Evolutionary conservation across 2,888 invertebrate species (phyloP), one percentile per base, ranked within the genome.

Genomic region (Zhengitettix transpicula): DNA sequence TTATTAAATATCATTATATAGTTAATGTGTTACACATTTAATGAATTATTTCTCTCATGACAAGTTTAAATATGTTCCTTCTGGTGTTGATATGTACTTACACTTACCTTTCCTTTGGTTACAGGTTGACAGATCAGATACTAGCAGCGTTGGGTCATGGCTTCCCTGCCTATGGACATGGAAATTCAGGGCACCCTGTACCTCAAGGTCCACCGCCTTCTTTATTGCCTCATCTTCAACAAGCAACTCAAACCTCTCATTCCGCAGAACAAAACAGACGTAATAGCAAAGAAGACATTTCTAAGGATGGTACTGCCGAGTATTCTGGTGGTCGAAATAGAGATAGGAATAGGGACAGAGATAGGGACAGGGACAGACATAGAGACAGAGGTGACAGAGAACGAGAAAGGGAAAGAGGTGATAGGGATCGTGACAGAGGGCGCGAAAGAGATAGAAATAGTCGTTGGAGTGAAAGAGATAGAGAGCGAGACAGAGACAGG

Each of bases 121-220:
- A 14, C n/a, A 70, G 72, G 63, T 66, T 74, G 28, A 75, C 74
- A 60, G 77, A 78, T 58, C 76, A 78, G 63, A 70, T 82, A 69
- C 72, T 83, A 12, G 81, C 79, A 65, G 78, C 78, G 0, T 72
- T 81, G 7, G 71, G 77, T 11, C 78, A 78, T 41, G 55, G 60
- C 57, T 77, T 77, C 5, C 57, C 52, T 40, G 44, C 61, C 42
- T 61, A 52, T 52, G 52, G 51, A 14, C 60, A 60, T 8, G 53
- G 55, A 9, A 17, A 28, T 28, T 28, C 28, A 28, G 28, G 28
- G 28, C 28, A 28, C 28, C 28, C 28, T 28, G 28, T 28, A 28
- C 28, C 16, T 53, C 53, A 17, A 1, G 28, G 53, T 53, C 53
- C 16, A 40, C 62, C 58, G 17, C 60, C 60, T 42, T 56, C 57